Evolutionary conservation across 2,113 vertebrate genomes (phyloP), one percentile per base, ranked within the genome.

Genomic region (Scomber scombrus): DNA sequence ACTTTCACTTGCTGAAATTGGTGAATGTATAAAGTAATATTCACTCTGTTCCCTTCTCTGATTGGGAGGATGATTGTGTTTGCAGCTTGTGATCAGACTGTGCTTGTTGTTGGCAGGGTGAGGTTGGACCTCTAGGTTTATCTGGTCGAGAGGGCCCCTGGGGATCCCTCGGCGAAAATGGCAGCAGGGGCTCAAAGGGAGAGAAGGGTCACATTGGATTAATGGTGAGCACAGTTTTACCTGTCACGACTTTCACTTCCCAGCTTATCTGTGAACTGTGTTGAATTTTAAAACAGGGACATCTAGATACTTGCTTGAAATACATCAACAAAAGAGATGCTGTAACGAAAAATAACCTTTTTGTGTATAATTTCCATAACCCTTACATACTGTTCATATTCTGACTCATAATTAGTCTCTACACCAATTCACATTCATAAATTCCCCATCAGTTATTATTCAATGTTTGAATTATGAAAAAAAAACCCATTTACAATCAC

Each of bases 191-290:
- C 5, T 75, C 50, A 11, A 96, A 95, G 78, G 97, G 96, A 60
- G 94, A 95, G 58, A 97, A 96, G 88, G 96, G 97, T 21, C 87
- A 93, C 68, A 69, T 91, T 52, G 96, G 96, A 79, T 88, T 94
- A 34, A 85, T 93, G 95, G 96, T 96, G 78, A 95, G 94, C 1
- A 52, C 11, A 72, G 9, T 11, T 31, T 51, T 52, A 15, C 46
- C 45, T 67, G 10, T 15, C 15, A 16, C 13, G 4, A 43, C 18
- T 62, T 13, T 62, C 15, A 23, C 23, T 23, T 26, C 23, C 23
- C 23, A 26, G 23, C 23, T 26, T 26, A 26, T 26, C 23, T 26
- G 23, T 26, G 23, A 26, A 26, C 23, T 26, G 23, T 26, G 23
- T 26, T 26, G 34, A 40, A 9, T 40, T 40, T 10, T 0, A 7